phyloP scores from a whole-genome alignment of 1,140 invertebrate species.

The Microvelia longipes region DNA sequence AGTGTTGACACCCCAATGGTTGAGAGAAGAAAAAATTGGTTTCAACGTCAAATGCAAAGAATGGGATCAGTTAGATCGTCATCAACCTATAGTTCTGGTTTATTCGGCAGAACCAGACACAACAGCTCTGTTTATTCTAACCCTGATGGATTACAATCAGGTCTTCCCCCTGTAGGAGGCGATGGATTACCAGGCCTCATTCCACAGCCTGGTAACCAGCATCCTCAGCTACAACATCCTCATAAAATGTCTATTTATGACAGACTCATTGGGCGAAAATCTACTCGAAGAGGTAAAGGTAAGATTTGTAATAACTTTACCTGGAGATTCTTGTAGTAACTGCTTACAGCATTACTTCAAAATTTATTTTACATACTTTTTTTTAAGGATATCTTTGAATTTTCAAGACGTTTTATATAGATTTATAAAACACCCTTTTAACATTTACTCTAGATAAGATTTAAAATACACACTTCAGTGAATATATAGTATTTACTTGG shows the following conservation, averaged over 20 bases:
- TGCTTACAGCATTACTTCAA: too few species aligned
- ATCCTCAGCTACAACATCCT: slow-evolving; percentile 9
- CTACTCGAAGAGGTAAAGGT: slow-evolving; percentile 41
- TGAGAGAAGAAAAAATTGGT: slow-evolving; percentile 70
- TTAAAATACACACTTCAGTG: too few species aligned
- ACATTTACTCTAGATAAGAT: too few species aligned
- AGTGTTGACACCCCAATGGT: slow-evolving; percentile 74
- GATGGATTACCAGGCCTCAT: neutral
- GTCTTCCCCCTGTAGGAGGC: slow-evolving; percentile 23
- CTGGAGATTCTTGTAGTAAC: neutral
- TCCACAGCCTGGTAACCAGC: neutral
- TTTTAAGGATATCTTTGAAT: too few species aligned
- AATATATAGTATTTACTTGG: too few species aligned
- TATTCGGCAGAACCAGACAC: slow-evolving; percentile 43
- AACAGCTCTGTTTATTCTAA: slow-evolving; percentile 53
- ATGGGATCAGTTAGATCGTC: slow-evolving; percentile 68
- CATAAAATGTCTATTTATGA: slow-evolving; percentile 67
- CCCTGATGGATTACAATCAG: slow-evolving; percentile 43
- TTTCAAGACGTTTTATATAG: too few species aligned
- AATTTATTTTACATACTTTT: too few species aligned
- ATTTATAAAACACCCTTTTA: too few species aligned
- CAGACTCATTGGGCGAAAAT: slow-evolving; percentile 59
- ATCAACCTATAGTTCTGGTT: slow-evolving; percentile 64
- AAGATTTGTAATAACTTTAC: neutral
- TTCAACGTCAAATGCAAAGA: slow-evolving; percentile 61